Conservation (phyloP, 2,888 invertebrate species). For the Aphodius sticticus region DNA sequence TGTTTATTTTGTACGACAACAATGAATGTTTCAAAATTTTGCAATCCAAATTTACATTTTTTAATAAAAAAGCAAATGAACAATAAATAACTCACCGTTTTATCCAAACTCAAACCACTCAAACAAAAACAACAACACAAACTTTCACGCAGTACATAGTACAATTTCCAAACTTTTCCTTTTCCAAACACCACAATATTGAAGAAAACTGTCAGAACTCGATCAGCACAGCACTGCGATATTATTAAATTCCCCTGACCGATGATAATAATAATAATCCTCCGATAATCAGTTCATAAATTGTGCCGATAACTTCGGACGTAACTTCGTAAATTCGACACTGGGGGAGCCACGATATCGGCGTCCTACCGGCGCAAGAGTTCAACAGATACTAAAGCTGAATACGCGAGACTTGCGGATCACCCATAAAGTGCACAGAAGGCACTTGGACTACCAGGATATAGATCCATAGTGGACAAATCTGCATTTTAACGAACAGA, state of each 20-base stretch:
- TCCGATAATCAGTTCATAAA: neutral
- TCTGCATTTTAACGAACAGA: neutral
- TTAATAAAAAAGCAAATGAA: neutral
- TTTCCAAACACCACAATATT: no score
- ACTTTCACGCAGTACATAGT: neutral
- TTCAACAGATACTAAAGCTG: constrained; percentile 4
- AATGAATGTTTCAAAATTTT: no score
- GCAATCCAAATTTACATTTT: no score
- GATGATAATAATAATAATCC: neutral
- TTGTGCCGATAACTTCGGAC: neutral
- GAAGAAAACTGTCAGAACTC: no score
- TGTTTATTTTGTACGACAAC: no score
- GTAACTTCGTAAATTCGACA: neutral
- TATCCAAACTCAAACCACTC: neutral
- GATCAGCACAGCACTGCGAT: no score
- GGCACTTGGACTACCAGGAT: neutral
- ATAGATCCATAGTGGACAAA: neutral
- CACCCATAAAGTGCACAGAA: neutral
- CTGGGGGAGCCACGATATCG: neutral
- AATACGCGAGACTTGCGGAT: neutral
- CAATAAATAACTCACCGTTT: neutral
- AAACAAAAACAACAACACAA: neutral
- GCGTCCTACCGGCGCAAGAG: neutral
- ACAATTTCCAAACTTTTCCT: neutral
- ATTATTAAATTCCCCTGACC: no score